These are phyloP conservation scores for Nanger granti DNA, from an alignment of 2,113 vertebrate species.

Conservation along the genomic window DNA sequence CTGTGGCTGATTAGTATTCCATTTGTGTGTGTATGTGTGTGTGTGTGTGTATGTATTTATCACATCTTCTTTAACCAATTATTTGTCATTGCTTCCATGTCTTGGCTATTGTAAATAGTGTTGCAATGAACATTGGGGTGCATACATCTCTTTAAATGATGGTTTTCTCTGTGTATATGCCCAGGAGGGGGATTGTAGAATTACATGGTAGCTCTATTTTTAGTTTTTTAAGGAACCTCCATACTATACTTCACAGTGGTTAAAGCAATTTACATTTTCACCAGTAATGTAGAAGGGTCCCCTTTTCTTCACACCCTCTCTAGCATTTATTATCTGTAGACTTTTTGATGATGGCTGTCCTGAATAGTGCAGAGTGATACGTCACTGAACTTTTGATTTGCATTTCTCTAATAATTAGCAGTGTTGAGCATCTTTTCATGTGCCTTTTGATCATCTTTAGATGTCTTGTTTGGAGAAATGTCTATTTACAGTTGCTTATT, in stretches of 20 bases:
- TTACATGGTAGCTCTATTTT: background rate
- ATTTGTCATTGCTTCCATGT: background rate
- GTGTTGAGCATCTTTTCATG: background rate
- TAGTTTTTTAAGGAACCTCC: background rate
- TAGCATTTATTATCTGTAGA: background rate
- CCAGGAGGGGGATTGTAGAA: background rate
- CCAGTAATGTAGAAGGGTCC: background rate
- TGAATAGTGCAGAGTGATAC: background rate
- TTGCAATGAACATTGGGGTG: background rate
- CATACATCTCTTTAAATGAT: background rate
- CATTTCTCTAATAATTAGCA: background rate
- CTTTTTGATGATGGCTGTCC: background rate
- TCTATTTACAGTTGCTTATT: background rate
- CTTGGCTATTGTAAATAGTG: background rate
- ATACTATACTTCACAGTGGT: background rate
- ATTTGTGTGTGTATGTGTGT: background rate
- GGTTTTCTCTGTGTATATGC: background rate
- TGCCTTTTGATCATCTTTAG: background rate
- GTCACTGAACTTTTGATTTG: background rate
- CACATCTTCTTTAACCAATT: background rate
- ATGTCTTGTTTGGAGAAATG: background rate
- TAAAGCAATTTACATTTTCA: background rate
- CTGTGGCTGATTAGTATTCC: background rate
- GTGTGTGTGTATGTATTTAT: background rate
- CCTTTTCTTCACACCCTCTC: background rate